Evolutionary conservation across 2,888 invertebrate genomes (phyloP).

Genomic region (Drosophila prostipennis): DNA sequence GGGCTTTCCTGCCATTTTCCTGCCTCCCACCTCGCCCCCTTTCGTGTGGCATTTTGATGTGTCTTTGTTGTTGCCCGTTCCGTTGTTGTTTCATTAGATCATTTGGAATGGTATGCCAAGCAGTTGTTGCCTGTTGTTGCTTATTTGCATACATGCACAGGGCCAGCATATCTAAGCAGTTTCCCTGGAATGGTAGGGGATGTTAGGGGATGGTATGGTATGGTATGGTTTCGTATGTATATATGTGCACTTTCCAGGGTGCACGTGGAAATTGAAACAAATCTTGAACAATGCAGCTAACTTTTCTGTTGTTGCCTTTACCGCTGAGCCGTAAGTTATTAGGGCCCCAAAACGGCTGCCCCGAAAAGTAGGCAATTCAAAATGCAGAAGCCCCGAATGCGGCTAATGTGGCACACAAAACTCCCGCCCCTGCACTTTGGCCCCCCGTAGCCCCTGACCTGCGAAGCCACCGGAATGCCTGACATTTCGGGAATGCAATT

Average conservation of each 20-base stretch:
- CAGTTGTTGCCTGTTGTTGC: slow-evolving; percentile 59
- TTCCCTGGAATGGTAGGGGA: not conserved
- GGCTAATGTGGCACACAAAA: slow-evolving; percentile 32
- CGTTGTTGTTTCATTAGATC: slow-evolving; percentile 67
- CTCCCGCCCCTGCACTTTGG: not conserved
- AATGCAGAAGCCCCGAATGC: slow-evolving; percentile 31
- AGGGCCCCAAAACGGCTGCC: slow-evolving; percentile 47
- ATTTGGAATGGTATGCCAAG: slow-evolving; percentile 72
- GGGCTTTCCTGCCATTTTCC: slow-evolving; percentile 20
- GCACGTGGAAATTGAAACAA: slow-evolving; percentile 53
- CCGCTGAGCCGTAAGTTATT: slow-evolving; percentile 59
- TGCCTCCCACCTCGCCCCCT: not conserved
- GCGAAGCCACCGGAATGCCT: not conserved
- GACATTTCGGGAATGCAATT: slow-evolving; percentile 16
- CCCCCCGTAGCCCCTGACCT: not conserved
- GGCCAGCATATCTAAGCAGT: slow-evolving; percentile 57
- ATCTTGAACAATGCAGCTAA: slow-evolving; percentile 56
- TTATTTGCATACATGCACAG: slow-evolving; percentile 55
- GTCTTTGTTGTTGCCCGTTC: slow-evolving; percentile 26
- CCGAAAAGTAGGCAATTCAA: slow-evolving; percentile 46
- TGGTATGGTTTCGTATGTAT: slow-evolving; percentile 6
- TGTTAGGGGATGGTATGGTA: slow-evolving; percentile 13
- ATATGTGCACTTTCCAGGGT: not conserved
- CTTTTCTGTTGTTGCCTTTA: slow-evolving; percentile 30
- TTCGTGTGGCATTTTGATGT: slow-evolving; percentile 40